A percentile compares a stretch with the other conserved stretches of the same genome.
Conservation (phyloP, 2,888 invertebrate genomes). For the Gasteruption jaculator region DNA sequence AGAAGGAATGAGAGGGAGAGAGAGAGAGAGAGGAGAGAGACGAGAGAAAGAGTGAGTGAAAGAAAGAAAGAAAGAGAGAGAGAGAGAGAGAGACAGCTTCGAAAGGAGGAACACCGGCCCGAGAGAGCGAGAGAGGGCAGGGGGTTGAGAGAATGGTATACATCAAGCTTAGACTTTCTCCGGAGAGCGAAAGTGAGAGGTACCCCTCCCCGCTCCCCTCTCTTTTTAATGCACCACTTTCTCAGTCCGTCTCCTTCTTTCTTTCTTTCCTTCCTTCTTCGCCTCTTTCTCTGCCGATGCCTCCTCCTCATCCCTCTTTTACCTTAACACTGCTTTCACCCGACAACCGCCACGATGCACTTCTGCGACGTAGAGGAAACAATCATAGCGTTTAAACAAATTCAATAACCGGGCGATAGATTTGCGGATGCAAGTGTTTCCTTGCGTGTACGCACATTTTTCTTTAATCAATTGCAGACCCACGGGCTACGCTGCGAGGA, state of each 20-base stretch:
- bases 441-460: too few species aligned
- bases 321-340: conserved; percentile 22
- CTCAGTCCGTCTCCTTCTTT: conserved; percentile 1
- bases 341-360: conserved; percentile 18
- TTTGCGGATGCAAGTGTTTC: too few species aligned
- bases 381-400: too few species aligned
- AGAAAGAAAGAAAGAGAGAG: too few species aligned
- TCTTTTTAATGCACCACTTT: conserved; percentile 6
- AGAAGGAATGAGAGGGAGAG: not conserved
- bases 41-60: not conserved
- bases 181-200: too few species aligned
- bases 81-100: not conserved
- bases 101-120: not conserved
- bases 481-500: too few species aligned
- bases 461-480: too few species aligned
- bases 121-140: not conserved
- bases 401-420: too few species aligned
- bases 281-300: conserved; percentile 1
- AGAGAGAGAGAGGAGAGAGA: not conserved
- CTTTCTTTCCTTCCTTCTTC: conserved; percentile 6
- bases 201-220: conserved; percentile 5
- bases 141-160: not conserved
- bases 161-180: too few species aligned
- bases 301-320: conserved; percentile 12
- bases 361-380: conserved; percentile 17